Conservation (phyloP, 2,888 invertebrate genomes). For the Chrysolina haemoptera region DNA sequence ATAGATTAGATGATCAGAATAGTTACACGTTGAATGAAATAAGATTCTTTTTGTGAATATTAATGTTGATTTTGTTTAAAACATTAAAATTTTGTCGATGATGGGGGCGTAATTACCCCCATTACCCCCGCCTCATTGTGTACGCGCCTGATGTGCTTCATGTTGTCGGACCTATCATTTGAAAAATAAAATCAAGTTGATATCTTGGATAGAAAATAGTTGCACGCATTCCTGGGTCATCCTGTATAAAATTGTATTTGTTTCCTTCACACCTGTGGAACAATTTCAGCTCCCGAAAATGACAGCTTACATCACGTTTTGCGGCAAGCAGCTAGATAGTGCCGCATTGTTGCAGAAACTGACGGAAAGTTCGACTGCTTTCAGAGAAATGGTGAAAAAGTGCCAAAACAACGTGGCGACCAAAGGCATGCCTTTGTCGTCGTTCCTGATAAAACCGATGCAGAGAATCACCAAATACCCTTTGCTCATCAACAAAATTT, state of each 20-base stretch:
- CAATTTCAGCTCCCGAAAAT: slow-evolving; percentile 77
- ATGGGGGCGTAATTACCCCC: too few relatives aligned
- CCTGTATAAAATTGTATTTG: too few relatives aligned
- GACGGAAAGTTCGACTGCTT: slow-evolving; percentile 75
- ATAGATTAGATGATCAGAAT: too few relatives aligned
- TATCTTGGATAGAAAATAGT: too few relatives aligned
- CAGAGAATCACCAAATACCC: slow-evolving; percentile 87
- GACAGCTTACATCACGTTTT: slow-evolving; percentile 82
- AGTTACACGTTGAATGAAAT: too few relatives aligned
- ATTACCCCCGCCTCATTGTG: too few relatives aligned
- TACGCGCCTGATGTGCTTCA: too few relatives aligned
- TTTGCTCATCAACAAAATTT: slow-evolving; percentile 80
- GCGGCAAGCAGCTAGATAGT: slow-evolving; percentile 81
- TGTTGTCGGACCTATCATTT: too few relatives aligned
- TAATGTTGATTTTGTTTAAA: too few relatives aligned
- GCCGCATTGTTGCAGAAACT: slow-evolving; percentile 78
- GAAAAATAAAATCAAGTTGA: too few relatives aligned
- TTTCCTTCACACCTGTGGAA: background rate
- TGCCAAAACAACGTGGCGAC: slow-evolving; percentile 78
- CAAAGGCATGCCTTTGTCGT: slow-evolving; percentile 81
- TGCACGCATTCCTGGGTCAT: background rate
- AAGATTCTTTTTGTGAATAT: too few relatives aligned
- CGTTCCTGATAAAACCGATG: slow-evolving; percentile 86
- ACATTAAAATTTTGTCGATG: too few relatives aligned
- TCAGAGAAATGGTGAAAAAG: slow-evolving; percentile 75